phyloP scores from a whole-genome alignment of 1,140 invertebrate genomes.

The Drosophila virilis region DNA sequence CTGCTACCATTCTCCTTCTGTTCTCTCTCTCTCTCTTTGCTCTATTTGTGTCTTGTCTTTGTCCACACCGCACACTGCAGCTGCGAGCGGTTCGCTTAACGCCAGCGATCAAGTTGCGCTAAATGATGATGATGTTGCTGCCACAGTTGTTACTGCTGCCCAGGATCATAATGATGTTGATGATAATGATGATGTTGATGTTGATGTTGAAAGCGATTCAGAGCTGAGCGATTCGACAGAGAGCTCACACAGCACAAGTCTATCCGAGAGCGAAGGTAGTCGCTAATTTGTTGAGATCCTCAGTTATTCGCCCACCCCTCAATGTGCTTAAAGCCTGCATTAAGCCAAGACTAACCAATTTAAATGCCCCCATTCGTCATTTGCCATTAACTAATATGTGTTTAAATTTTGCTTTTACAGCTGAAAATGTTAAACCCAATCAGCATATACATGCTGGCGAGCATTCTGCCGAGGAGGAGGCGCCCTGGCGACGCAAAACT shows the following conservation, averaged over 20 bases:
- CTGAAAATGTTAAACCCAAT: conserved; percentile 69
- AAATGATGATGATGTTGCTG: conserved; percentile 30
- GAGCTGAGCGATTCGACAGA: conserved; percentile 83
- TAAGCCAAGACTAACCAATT: conserved; percentile 16
- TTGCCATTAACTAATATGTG: conserved; percentile 19
- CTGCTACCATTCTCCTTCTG: conserved; percentile 28
- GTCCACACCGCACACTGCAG: conserved; percentile 76
- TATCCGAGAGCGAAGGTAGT: conserved; percentile 77
- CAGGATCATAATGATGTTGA: conserved; percentile 42
- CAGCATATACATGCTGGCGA: conserved; percentile 62
- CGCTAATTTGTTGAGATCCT: conserved; percentile 50
- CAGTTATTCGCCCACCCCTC: conserved; percentile 11
- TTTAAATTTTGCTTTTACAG: conserved; percentile 40
- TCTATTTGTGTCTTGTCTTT: conserved; percentile 75
- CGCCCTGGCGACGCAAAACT: conserved; percentile 81
- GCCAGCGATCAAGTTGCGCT: conserved; percentile 28
- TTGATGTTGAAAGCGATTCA: conserved; percentile 76
- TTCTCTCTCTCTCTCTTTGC: conserved; percentile 41
- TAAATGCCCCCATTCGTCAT: no score
- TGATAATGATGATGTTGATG: conserved; percentile 36
- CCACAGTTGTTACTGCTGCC: conserved; percentile 7
- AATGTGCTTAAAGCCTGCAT: conserved; percentile 49
- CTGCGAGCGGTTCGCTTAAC: conserved; percentile 62
- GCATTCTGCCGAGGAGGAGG: conserved; percentile 78
- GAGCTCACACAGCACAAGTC: conserved; percentile 83